Evolutionary conservation across 2,797 vertebrate genomes (phyloP).

Genomic region (Coluber constrictor): DNA sequence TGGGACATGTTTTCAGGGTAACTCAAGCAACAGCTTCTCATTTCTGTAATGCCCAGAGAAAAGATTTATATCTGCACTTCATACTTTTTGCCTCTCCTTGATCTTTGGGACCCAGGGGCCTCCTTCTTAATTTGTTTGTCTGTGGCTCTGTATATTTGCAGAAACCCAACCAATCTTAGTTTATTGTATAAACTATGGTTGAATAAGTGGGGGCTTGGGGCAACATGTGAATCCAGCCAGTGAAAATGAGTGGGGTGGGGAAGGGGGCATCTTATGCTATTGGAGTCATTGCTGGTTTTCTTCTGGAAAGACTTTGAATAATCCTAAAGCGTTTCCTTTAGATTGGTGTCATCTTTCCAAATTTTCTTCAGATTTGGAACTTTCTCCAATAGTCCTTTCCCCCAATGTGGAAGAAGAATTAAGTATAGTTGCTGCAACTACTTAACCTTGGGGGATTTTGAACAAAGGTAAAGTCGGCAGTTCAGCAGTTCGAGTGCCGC

Average conservation of each 20-base stretch:
- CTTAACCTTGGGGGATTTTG: neutral
- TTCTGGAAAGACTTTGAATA: neutral
- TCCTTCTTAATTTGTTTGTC: neutral
- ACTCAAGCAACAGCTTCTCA: neutral
- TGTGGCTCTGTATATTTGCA: neutral
- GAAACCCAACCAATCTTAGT: neutral
- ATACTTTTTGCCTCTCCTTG: neutral
- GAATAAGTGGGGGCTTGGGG: neutral
- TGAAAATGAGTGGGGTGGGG: neutral
- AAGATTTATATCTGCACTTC: neutral
- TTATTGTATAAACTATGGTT: neutral
- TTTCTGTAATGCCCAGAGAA: neutral
- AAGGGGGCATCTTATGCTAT: neutral
- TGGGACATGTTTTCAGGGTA: neutral
- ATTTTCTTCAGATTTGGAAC: neutral
- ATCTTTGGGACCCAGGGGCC: neutral
- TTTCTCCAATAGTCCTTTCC: neutral
- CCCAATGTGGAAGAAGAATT: neutral
- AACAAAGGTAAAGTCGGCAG: neutral
- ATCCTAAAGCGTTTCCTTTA: neutral
- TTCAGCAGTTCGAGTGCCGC: no score
- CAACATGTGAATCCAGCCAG: neutral
- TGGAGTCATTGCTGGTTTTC: neutral
- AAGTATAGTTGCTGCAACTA: neutral
- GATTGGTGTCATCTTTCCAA: neutral